Conservation (phyloP, 1,140 invertebrate genomes). For the Halesus radiatus region DNA sequence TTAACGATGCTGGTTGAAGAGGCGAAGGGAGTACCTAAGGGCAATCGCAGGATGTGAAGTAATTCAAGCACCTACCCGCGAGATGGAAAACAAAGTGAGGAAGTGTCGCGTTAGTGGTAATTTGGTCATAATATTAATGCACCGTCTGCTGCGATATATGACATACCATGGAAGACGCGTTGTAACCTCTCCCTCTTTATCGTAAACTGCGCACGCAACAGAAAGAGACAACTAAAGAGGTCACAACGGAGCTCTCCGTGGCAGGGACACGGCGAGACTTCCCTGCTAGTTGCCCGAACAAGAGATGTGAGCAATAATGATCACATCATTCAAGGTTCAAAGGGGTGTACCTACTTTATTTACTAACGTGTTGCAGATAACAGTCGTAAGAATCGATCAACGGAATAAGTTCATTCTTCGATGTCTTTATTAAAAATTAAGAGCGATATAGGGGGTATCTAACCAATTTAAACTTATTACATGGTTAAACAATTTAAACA, state of each 20-base stretch:
- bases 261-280: background rate
- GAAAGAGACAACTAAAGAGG: too few relatives aligned
- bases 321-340: background rate
- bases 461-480: too few relatives aligned
- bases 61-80: background rate
- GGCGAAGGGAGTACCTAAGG: background rate
- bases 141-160: too few relatives aligned
- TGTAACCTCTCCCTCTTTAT: too few relatives aligned
- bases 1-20: background rate
- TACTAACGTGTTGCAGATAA: too few relatives aligned
- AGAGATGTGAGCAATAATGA: background rate
- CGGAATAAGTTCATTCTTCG: too few relatives aligned
- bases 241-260: too few relatives aligned
- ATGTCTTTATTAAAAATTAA: too few relatives aligned
- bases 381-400: too few relatives aligned
- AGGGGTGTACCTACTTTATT: background rate
- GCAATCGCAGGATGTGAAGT: background rate
- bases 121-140: background rate
- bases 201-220: too few relatives aligned
- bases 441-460: too few relatives aligned
- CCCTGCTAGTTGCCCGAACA: background rate
- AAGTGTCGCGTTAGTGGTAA: slow-evolving; percentile 26
- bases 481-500: too few relatives aligned
- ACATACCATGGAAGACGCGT: background rate
- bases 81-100: slow-evolving; percentile 19